phyloP scores from a whole-genome alignment of 2,797 vertebrate species.

The Sebastes hubbsi region DNA sequence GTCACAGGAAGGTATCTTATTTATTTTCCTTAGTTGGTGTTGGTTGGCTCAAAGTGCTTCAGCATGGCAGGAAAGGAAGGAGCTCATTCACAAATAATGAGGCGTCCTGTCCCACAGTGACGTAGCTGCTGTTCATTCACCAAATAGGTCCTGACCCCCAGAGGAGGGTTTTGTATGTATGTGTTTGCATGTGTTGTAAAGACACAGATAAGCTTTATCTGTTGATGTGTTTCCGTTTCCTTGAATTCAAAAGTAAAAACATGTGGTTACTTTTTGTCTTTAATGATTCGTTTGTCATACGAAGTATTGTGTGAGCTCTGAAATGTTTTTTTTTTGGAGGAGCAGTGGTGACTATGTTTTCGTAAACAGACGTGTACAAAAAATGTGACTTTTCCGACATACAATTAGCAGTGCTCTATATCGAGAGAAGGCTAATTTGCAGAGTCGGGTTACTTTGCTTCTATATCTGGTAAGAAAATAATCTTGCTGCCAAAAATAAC shows the following conservation, averaged over 20 bases:
- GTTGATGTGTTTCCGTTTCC: conserved; percentile 27
- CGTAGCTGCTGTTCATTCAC: conserved; percentile 70
- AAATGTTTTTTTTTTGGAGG: not conserved
- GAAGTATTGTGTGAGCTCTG: not conserved
- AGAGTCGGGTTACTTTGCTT: not conserved
- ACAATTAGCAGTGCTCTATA: not conserved
- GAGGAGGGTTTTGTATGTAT: conserved; percentile 34
- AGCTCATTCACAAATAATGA: conserved; percentile 82
- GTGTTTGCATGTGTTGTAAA: conserved; percentile 26
- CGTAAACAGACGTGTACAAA: not conserved
- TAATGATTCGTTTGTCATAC: not conserved
- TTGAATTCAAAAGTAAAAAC: conserved; percentile 23
- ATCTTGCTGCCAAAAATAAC: not conserved
- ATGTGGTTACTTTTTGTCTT: conserved; percentile 20
- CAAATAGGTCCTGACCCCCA: conserved; percentile 61
- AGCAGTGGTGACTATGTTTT: not conserved
- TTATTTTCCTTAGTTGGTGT: conserved; percentile 68
- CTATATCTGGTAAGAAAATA: not conserved
- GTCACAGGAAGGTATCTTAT: conserved; percentile 54
- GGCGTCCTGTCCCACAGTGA: conserved; percentile 63
- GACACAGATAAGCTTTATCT: conserved; percentile 46
- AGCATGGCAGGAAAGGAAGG: conserved; percentile 77
- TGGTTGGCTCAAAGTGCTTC: conserved; percentile 74
- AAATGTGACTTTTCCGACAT: not conserved
- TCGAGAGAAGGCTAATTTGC: not conserved